These are phyloP conservation scores for Hippocampus guttulatus DNA, from an alignment of 2,113 vertebrate species.

Conservation along the genomic window DNA sequence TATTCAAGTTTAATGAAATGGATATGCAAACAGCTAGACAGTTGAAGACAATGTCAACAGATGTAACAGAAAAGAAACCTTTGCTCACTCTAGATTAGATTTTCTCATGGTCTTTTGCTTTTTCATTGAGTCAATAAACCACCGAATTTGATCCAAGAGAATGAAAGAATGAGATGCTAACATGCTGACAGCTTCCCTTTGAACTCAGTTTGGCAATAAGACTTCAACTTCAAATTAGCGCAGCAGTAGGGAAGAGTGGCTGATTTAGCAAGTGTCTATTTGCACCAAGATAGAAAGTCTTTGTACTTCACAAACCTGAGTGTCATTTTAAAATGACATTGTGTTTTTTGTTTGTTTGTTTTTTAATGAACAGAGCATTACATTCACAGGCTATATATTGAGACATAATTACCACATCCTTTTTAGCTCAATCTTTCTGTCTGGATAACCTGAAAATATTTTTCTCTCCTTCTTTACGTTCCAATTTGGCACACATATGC, in stretches of 20 bases:
- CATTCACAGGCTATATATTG: neutral
- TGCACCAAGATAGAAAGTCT: constrained; percentile 44
- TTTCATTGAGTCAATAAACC: constrained; percentile 1
- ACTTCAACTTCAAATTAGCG: constrained; percentile 50
- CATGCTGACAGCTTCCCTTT: constrained; percentile 42
- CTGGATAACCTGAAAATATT: too few species aligned
- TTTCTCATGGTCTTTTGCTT: neutral
- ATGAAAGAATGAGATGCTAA: constrained; percentile 18
- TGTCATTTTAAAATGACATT: constrained; percentile 17
- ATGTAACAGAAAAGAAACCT: constrained; percentile 33
- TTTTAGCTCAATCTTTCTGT: too few species aligned
- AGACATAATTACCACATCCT: neutral
- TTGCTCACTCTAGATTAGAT: neutral
- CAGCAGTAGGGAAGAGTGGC: constrained; percentile 29
- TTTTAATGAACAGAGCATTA: too few species aligned
- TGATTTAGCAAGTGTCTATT: constrained; percentile 28
- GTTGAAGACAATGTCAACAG: constrained; percentile 45
- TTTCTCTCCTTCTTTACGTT: too few species aligned
- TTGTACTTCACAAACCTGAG: constrained; percentile 17
- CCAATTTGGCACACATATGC: too few species aligned
- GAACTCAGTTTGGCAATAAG: constrained; percentile 52
- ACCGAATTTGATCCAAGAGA: neutral
- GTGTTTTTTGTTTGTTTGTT: neutral
- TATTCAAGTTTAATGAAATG: constrained; percentile 28
- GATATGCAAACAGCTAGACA: constrained; percentile 32